Conservation (phyloP, 2,888 invertebrate genomes). For the Himalopsyche tibetana region DNA sequence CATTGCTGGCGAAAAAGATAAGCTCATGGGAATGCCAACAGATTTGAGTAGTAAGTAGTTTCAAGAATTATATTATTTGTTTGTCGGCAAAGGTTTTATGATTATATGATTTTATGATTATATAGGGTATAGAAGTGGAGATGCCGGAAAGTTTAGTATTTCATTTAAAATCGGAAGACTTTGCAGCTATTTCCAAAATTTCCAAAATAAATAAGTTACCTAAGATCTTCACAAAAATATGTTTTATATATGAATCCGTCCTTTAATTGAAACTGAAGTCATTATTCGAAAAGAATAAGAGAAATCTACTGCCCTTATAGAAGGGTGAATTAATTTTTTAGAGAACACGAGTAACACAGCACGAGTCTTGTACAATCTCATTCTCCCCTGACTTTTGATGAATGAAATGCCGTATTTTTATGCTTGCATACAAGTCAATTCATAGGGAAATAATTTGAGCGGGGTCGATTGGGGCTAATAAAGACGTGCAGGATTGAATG, state of each 20-base stretch:
- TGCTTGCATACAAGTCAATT: conserved; percentile 60
- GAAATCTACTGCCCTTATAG: conserved; percentile 10
- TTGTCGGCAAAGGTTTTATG: too few species aligned
- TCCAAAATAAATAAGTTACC: too few species aligned
- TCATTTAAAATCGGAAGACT: too few species aligned
- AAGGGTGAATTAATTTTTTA: conserved; percentile 56
- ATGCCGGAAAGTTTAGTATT: too few species aligned
- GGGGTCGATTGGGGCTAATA: conserved; percentile 63
- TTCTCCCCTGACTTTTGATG: conserved; percentile 48
- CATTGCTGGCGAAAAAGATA: too few species aligned
- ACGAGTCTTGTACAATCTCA: conserved; percentile 16
- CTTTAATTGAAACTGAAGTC: conserved; percentile 10
- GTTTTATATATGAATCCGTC: neutral
- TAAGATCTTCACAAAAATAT: neutral
- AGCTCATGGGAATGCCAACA: too few species aligned
- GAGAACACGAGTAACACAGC: conserved; percentile 25
- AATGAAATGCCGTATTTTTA: conserved; percentile 58
- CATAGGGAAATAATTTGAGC: conserved; percentile 60
- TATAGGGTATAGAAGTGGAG: too few species aligned
- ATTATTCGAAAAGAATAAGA: neutral
- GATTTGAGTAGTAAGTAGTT: too few species aligned
- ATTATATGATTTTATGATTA: too few species aligned
- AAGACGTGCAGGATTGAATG: conserved; percentile 53
- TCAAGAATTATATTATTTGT: too few species aligned
- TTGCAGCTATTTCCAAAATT: too few species aligned